These are phyloP conservation scores for Orthonychiurus folsomi DNA, from an alignment of 2,888 invertebrate genomes.

Conservation along the genomic window DNA sequence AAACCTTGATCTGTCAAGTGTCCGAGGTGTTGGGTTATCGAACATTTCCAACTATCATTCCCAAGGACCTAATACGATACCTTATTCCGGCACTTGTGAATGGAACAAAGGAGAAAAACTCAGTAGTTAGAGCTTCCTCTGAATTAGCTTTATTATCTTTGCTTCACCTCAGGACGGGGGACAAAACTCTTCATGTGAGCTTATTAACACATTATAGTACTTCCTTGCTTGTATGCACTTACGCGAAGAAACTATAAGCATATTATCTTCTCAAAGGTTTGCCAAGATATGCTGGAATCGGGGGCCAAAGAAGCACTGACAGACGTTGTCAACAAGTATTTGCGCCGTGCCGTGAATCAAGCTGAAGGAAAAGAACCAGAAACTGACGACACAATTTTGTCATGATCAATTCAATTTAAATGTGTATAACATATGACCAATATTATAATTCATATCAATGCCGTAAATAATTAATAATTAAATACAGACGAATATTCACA, in stretches of 20 bases:
- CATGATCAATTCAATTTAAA: no score
- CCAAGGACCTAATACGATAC: conserved; percentile 59
- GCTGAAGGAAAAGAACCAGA: conserved; percentile 81
- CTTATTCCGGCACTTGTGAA: conserved; percentile 87
- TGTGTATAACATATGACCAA: no score
- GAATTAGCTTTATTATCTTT: conserved; percentile 84
- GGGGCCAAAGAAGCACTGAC: conserved; percentile 80
- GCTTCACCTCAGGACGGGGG: conserved; percentile 66
- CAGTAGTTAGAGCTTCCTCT: conserved; percentile 85
- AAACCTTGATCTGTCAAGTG: conserved; percentile 76
- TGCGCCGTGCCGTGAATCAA: conserved; percentile 66
- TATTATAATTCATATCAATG: no score
- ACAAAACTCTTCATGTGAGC: conserved; percentile 60
- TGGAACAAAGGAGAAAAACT: conserved; percentile 96
- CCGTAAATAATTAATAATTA: no score
- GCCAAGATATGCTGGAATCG: conserved; percentile 65
- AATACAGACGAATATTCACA: no score
- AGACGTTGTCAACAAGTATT: conserved; percentile 80
- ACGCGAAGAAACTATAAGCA: background rate
- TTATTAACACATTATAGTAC: conserved; percentile 19
- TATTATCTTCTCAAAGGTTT: conserved; percentile 52
- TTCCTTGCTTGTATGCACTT: no score
- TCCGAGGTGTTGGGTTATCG: conserved; percentile 62
- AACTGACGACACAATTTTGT: conserved; percentile 80
- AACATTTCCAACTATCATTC: conserved; percentile 37